Conservation (phyloP, 2,888 invertebrate species). For the Cordilura impudica region DNA sequence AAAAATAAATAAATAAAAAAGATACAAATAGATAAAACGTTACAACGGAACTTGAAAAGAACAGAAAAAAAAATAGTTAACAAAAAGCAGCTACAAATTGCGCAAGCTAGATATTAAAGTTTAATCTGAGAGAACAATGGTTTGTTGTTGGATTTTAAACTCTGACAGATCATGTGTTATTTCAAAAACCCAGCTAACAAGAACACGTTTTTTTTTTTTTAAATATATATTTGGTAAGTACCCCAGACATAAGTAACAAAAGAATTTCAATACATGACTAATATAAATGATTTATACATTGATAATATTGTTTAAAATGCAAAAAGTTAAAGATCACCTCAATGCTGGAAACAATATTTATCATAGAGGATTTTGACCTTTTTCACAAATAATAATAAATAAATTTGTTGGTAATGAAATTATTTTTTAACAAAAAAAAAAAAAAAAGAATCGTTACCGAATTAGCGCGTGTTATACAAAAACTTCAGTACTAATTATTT, state of each 20-base stretch:
- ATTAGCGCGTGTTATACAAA: too few relatives aligned
- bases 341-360: background rate
- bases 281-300: background rate
- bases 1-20: slow-evolving; percentile 7
- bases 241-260: background rate
- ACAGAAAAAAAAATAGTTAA: background rate
- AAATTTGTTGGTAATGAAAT: background rate
- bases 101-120: slow-evolving; percentile 9
- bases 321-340: background rate
- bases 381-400: background rate
- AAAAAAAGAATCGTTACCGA: too few relatives aligned
- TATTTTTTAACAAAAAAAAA: too few relatives aligned
- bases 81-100: slow-evolving; percentile 32
- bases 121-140: slow-evolving; percentile 24
- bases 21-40: slow-evolving; percentile 17
- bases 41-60: slow-evolving; percentile 46
- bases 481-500: too few relatives aligned
- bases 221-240: background rate
- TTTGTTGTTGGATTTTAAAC: slow-evolving; percentile 7
- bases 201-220: background rate
- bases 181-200: background rate
- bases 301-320: too few relatives aligned
- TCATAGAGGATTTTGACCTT: background rate
- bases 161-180: background rate
- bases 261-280: background rate